Evolutionary conservation across 2,113 vertebrate genomes (phyloP).

Genomic region (Zootoca vivipara): DNA sequence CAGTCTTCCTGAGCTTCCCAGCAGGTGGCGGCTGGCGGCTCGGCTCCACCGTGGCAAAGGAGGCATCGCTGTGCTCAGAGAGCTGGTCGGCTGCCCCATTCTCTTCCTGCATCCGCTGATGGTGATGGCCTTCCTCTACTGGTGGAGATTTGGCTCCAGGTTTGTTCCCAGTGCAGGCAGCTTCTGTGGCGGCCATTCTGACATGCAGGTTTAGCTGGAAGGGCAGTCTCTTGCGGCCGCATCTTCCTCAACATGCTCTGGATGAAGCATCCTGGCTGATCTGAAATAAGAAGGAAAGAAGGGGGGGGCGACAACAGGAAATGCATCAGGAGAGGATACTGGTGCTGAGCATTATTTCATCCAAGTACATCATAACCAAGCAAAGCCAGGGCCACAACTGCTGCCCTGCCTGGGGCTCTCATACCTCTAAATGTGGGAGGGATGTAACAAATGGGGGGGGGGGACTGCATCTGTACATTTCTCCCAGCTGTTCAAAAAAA

Average conservation of each 20-base stretch:
- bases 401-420: background rate
- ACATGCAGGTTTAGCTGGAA: conserved; percentile 48
- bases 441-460: background rate
- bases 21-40: conserved; percentile 56
- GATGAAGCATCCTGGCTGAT: conserved; percentile 41
- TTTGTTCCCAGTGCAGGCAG: conserved; percentile 65
- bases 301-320: conserved; percentile 23
- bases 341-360: background rate
- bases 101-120: conserved; percentile 30
- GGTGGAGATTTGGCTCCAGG: conserved; percentile 57
- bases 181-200: conserved; percentile 78
- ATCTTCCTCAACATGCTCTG: conserved; percentile 11
- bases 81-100: conserved; percentile 42
- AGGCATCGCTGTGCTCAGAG: conserved; percentile 55
- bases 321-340: background rate
- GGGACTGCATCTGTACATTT: too few species aligned
- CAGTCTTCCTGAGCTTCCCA: conserved; percentile 88
- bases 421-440: too few species aligned
- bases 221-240: background rate
- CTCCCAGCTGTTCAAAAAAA: too few species aligned
- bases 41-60: conserved; percentile 50
- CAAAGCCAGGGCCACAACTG: background rate
- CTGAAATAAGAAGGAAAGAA: conserved; percentile 59
- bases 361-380: rapidly evolving
- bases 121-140: background rate